phyloP scores from a whole-genome alignment of 2,888 invertebrate genomes.

The Brachyptera risi region DNA sequence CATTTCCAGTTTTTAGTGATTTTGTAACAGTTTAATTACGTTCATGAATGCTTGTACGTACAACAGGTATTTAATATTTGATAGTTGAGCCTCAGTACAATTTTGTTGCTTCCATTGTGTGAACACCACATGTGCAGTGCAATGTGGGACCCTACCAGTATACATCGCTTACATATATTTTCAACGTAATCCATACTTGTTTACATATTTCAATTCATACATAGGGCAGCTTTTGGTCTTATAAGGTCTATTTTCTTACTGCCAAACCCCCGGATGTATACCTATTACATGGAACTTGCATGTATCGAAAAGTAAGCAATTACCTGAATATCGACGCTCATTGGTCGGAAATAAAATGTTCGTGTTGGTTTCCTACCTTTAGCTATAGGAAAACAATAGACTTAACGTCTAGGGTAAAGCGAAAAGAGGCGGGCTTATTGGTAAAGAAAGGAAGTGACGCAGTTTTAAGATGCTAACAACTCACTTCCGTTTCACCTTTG shows the following conservation, averaged over 20 bases:
- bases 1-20: too few species aligned
- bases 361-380: conserved; percentile 3
- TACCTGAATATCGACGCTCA: neutral
- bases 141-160: too few species aligned
- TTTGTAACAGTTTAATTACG: too few species aligned
- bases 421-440: conserved; percentile 17
- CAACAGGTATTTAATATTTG: too few species aligned
- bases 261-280: neutral
- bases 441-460: conserved; percentile 23
- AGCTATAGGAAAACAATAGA: conserved; percentile 16
- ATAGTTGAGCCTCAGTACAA: too few species aligned
- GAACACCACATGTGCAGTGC: too few species aligned
- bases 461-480: conserved; percentile 24
- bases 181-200: too few species aligned
- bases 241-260: neutral
- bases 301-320: neutral
- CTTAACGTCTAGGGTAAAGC: conserved; percentile 2
- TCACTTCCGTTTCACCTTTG: conserved; percentile 20
- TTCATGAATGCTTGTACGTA: too few species aligned
- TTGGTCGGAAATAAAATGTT: conserved; percentile 7
- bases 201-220: too few species aligned
- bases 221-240: neutral
- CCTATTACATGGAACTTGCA: neutral
- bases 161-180: too few species aligned
- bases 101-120: too few species aligned